phyloP scores from a whole-genome alignment of 2,888 invertebrate genomes.

The Choristoneura rosaceana region DNA sequence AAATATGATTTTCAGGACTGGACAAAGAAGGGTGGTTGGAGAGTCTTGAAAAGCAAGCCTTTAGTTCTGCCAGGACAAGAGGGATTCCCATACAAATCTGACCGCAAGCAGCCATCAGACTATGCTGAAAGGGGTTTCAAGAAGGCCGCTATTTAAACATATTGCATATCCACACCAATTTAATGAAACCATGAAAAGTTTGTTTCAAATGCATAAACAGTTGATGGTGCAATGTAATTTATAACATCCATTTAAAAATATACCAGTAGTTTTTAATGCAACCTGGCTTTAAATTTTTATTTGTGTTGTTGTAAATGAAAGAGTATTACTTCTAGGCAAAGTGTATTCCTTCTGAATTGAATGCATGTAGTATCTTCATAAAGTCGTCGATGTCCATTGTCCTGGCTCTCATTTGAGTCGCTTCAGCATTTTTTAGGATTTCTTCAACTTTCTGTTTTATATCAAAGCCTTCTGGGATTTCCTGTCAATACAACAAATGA shows the following conservation, averaged over 20 bases:
- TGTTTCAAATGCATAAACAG: not conserved
- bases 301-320: conserved; percentile 29
- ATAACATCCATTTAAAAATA: conserved; percentile 14
- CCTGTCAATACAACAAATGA: conserved; percentile 75
- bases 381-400: conserved; percentile 99
- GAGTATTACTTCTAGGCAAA: conserved; percentile 86
- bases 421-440: conserved; percentile 88
- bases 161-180: not conserved
- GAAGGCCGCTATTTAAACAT: conserved; percentile 81
- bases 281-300: not conserved
- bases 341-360: conserved; percentile 97
- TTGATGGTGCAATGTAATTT: conserved; percentile 23
- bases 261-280: conserved; percentile 28
- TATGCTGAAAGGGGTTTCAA: conserved; percentile 91
- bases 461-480: conserved; percentile 90
- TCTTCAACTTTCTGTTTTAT: conserved; percentile 92
- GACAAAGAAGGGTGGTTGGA: conserved; percentile 91
- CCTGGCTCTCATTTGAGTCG: conserved; percentile 93
- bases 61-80: conserved; percentile 89
- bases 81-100: conserved; percentile 87
- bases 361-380: conserved; percentile 92
- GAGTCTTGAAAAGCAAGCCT: conserved; percentile 83
- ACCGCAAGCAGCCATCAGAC: conserved; percentile 85
- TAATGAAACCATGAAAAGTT: not conserved
- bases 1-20: conserved; percentile 86